Percentiles rank a stretch among this genome's conserved stretches.
These are phyloP conservation scores for Thamnophis elegans DNA, from an alignment of 2,797 vertebrate species.

Conservation along the genomic window DNA sequence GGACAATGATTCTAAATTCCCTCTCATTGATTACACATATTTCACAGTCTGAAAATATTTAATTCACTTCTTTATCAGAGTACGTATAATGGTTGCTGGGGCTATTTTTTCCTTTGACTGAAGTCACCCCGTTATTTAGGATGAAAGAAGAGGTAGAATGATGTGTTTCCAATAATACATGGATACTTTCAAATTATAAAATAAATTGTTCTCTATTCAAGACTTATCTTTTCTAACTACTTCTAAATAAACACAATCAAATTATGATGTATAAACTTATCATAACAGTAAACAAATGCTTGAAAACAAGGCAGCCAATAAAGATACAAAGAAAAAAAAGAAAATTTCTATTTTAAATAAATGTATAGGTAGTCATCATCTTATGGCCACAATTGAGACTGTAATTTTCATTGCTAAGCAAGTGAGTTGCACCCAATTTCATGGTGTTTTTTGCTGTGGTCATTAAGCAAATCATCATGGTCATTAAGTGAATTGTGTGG, in stretches of 20 bases:
- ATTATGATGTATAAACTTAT: neutral
- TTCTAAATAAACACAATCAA: constrained; percentile 15
- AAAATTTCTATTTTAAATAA: neutral
- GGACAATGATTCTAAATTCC: neutral
- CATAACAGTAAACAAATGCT: neutral
- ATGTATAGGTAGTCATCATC: neutral
- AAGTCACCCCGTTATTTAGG: constrained; percentile 6
- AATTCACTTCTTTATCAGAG: constrained; percentile 14
- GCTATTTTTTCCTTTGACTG: constrained; percentile 17
- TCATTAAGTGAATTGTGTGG: neutral
- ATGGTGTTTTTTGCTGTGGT: neutral
- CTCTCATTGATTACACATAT: neutral
- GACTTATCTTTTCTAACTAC: neutral
- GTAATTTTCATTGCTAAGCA: neutral
- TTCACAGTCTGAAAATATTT: constrained; percentile 29
- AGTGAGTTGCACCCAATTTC: neutral
- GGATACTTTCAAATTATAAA: neutral
- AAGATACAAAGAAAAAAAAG: neutral
- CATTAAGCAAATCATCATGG: neutral
- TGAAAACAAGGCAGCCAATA: neutral
- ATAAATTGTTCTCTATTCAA: neutral
- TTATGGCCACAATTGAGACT: neutral
- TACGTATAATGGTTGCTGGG: neutral
- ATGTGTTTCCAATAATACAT: neutral
- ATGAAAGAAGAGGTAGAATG: constrained; percentile 21